Evolutionary conservation across 2,888 invertebrate genomes (phyloP), one percentile per base, ranked within the genome.

Genomic region (Alloplasta piceator): DNA sequence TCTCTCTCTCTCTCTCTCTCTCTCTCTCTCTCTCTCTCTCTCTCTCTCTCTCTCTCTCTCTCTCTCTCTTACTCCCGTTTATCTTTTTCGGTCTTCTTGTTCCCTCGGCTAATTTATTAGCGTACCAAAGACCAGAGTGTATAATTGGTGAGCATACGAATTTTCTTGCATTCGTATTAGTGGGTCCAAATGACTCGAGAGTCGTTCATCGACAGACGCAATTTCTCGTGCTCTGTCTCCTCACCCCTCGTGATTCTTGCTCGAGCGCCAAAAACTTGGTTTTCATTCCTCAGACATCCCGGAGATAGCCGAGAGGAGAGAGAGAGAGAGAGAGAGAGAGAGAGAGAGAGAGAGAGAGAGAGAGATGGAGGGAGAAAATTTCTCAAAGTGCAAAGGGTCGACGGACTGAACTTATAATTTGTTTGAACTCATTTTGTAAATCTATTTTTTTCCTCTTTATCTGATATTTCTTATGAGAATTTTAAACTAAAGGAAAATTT

Each of bases 121-220:
- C 60, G 50, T 41, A 36, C 55, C 26, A 38, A 43, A 5, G 55
- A 64, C 36, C 4, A 41, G 38, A 77, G 4, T 7, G 26, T 5
- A 14, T 14, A 26, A 61, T 12, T 63, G 38, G 36, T 26, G 36
- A 38, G n/a, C 58, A 43, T 26, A 52, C 61, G 46, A 76, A 71
- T 39, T 55, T 46, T 48, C 38, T 66, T 48, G 60, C 64, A 12
- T 63, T 39, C 41, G 67, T 56, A 36, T 55, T 26, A 0, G 63
- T 64, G 55, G 46, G 3, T 12, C 36, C 36, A 14, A 43, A 39
- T n/a, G 14, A 9, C 39, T 36, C 68, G 50, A 58, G 68, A 56
- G 66, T 39, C 39, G 78, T 75, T 41, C 82, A 84, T 82, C 82
- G 82, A 85, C 78, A 80, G 77, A 74, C 71, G 71, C 74, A 66